Percentiles rank a stretch among this genome's conserved stretches.
Conservation (phyloP, 2,888 invertebrate genomes). For the Pyralis farinalis region DNA sequence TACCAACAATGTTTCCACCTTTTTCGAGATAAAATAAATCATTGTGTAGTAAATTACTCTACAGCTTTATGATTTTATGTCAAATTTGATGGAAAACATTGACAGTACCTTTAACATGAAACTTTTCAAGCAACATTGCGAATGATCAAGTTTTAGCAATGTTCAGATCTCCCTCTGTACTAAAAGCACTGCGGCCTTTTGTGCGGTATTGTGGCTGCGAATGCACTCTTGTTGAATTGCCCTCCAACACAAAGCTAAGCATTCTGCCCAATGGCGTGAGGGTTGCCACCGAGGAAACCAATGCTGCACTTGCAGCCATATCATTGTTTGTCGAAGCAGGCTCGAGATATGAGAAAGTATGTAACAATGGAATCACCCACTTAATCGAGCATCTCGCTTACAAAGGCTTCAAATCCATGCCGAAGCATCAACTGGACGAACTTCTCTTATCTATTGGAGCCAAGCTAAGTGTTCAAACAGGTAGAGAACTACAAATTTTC, state of each 20-base stretch:
- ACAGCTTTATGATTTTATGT: too few relatives aligned
- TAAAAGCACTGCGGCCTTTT: background rate
- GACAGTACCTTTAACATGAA: too few relatives aligned
- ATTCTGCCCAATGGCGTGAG: conserved; percentile 89
- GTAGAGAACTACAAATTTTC: conserved; percentile 97
- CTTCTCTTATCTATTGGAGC: conserved; percentile 98
- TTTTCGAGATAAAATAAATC: too few relatives aligned
- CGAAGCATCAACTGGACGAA: conserved; percentile 91
- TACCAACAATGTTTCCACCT: too few relatives aligned
- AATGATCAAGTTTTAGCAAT: background rate
- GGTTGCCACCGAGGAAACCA: conserved; percentile 95
- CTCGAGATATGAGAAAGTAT: conserved; percentile 46
- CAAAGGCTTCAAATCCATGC: conserved; percentile 85
- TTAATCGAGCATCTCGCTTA: conserved; percentile 66
- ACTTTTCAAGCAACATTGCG: too few relatives aligned
- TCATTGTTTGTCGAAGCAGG: conserved; percentile 57
- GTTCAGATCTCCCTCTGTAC: background rate
- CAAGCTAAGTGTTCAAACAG: conserved; percentile 97
- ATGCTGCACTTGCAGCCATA: conserved; percentile 78
- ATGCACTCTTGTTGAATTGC: background rate
- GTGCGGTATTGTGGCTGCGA: background rate
- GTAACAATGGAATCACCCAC: conserved; percentile 57
- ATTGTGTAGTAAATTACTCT: too few relatives aligned
- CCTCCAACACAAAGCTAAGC: conserved; percentile 3
- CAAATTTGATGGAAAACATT: too few relatives aligned